Conservation (phyloP, 2,113 vertebrate species). For the Anarrhichthys ocellatus region DNA sequence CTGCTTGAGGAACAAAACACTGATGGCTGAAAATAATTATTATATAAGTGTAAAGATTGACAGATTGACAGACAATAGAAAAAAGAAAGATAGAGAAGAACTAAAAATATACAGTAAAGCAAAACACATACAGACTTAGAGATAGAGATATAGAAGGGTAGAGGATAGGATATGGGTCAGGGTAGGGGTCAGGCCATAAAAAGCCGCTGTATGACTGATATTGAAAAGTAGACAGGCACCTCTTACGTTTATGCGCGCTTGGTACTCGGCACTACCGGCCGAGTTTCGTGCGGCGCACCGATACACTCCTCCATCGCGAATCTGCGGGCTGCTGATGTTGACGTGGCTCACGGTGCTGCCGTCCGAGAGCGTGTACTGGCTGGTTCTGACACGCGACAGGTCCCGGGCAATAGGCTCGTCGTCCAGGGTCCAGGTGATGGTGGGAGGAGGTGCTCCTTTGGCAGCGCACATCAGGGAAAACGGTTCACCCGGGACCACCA, state of each 20-base stretch:
- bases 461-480: constrained; percentile 97
- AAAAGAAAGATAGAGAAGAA: constrained; percentile 5
- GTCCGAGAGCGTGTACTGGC: constrained; percentile 96
- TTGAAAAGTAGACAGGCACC: constrained; percentile 99
- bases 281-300: constrained; percentile 98
- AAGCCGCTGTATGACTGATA: constrained; percentile 94
- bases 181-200: constrained; percentile 72
- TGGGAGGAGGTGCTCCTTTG: constrained; percentile 96
- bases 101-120: constrained; percentile 13
- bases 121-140: constrained; percentile 74
- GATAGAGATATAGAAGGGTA: constrained; percentile 55
- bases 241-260: constrained; percentile 99
- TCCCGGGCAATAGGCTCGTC: constrained; percentile 94
- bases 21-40: neutral
- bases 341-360: constrained; percentile 97
- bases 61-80: constrained; percentile 16
- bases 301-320: constrained; percentile 98
- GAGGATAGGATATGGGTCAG: constrained; percentile 58
- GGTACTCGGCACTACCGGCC: constrained; percentile 99
- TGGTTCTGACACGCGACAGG: constrained; percentile 88
- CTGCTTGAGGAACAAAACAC: constrained; percentile 25
- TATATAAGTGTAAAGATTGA: constrained; percentile 8
- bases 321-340: constrained; percentile 96
- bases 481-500: constrained; percentile 95
- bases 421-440: constrained; percentile 97